Conservation (phyloP, 2,797 vertebrate species). For the Trachurus trachurus region DNA sequence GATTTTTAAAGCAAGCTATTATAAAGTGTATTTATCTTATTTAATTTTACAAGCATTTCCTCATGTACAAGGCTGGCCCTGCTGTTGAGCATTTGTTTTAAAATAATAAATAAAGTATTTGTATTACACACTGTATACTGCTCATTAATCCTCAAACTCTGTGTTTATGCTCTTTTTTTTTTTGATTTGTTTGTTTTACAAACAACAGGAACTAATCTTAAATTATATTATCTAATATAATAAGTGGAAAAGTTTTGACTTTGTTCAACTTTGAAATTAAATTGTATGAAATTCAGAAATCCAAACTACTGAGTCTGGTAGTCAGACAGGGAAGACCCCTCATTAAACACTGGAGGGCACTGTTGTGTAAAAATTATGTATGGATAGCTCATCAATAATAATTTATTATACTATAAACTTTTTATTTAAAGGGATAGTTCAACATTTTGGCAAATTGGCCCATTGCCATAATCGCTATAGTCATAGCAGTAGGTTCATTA, state of each 20-base stretch:
- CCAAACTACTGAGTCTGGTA: not conserved
- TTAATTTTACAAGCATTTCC: slow-evolving; percentile 19
- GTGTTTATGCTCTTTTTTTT: not conserved
- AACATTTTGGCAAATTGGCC: no score
- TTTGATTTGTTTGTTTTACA: no score
- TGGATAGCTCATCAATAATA: not conserved
- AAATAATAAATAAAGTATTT: slow-evolving; percentile 37
- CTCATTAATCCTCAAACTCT: not conserved
- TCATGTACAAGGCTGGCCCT: slow-evolving; percentile 48
- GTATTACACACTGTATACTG: not conserved
- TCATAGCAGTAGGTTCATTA: no score
- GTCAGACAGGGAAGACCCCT: not conserved
- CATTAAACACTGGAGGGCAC: slow-evolving; percentile 48
- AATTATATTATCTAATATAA: not conserved
- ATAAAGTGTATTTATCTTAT: slow-evolving; percentile 43
- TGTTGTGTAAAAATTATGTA: slow-evolving; percentile 7
- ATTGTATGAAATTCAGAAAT: not conserved
- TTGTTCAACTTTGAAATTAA: no score
- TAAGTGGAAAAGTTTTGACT: not conserved
- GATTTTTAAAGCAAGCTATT: not conserved
- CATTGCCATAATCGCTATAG: no score
- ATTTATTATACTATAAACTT: not conserved
- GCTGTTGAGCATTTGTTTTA: not conserved
- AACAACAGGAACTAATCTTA: not conserved
- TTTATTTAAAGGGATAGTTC: no score